Evolutionary conservation across 2,888 invertebrate species (phyloP).

Genomic region (Mythimna ferrago): DNA sequence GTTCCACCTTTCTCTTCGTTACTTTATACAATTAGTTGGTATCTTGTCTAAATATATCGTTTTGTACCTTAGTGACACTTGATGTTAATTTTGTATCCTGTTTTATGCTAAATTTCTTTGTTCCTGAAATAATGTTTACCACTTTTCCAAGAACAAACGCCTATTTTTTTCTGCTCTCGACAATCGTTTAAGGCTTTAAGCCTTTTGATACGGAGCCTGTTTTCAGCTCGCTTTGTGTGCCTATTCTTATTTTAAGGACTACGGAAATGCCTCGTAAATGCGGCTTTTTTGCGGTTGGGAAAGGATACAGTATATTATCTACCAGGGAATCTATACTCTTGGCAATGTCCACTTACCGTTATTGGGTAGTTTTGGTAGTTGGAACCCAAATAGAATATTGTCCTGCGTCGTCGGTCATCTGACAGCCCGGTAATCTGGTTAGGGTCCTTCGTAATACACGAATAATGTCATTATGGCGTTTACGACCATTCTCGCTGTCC

Average conservation of each 20-base stretch:
- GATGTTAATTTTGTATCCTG: slow-evolving; percentile 26
- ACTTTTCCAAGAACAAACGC: slow-evolving; percentile 15
- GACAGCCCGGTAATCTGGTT: slow-evolving; percentile 73
- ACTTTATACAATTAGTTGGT: slow-evolving; percentile 50
- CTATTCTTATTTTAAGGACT: slow-evolving; percentile 45
- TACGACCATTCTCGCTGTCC: slow-evolving; percentile 73
- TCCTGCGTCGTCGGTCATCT: slow-evolving; percentile 60
- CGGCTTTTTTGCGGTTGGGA: slow-evolving; percentile 16
- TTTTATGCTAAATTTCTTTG: slow-evolving; percentile 31
- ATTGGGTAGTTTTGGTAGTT: slow-evolving; percentile 27
- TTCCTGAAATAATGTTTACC: slow-evolving; percentile 37
- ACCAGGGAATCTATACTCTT: slow-evolving; percentile 18
- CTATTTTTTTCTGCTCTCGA: slow-evolving; percentile 39
- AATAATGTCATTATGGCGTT: slow-evolving; percentile 71
- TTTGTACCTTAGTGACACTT: slow-evolving; percentile 13
- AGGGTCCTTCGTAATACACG: slow-evolving; percentile 68
- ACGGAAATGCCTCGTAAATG: slow-evolving; percentile 33
- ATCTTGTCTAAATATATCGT: slow-evolving; percentile 23
- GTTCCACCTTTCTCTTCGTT: slow-evolving; percentile 70
- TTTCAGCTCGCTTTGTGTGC: slow-evolving; percentile 51
- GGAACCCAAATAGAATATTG: slow-evolving; percentile 27
- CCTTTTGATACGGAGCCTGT: slow-evolving; percentile 43
- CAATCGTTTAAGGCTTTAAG: slow-evolving; percentile 51
- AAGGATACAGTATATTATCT: slow-evolving; percentile 16
- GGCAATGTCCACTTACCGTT: slow-evolving; percentile 30